phyloP scores from a whole-genome alignment of 2,888 invertebrate genomes.

The Dinocampus coccinellae region DNA sequence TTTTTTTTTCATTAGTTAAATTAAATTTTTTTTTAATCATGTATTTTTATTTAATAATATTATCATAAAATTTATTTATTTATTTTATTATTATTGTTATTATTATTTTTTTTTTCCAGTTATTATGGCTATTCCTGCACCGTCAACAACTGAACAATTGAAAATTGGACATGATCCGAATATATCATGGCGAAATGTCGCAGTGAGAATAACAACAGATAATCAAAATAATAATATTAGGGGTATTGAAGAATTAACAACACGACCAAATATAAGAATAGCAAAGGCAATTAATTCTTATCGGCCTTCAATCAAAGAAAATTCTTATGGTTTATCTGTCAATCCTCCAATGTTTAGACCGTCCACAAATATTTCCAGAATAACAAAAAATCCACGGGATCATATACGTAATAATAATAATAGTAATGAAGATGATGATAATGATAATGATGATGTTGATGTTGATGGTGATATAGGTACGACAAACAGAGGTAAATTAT shows the following conservation, averaged over 20 bases:
- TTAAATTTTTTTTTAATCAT: too few relatives aligned
- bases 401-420: background rate
- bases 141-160: slow-evolving; percentile 54
- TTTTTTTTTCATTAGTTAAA: too few relatives aligned
- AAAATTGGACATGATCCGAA: slow-evolving; percentile 35
- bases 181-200: slow-evolving; percentile 18
- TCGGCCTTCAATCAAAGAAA: slow-evolving; percentile 46
- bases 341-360: slow-evolving; percentile 25
- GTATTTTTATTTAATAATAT: too few relatives aligned
- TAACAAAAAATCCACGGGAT: slow-evolving; percentile 8
- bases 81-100: too few relatives aligned
- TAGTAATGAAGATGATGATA: background rate
- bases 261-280: slow-evolving; percentile 49
- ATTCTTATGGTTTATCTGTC: slow-evolving; percentile 26
- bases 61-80: too few relatives aligned
- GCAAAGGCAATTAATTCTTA: slow-evolving; percentile 59
- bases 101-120: slow-evolving; percentile 41
- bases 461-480: background rate
- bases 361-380: slow-evolving; percentile 31
- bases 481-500: background rate
- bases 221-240: background rate
- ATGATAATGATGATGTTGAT: background rate
- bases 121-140: slow-evolving; percentile 54
- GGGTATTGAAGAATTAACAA: background rate
- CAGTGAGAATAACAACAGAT: slow-evolving; percentile 19